Conservation (phyloP, 2,113 vertebrate genomes). For the Melanocharis versteri region DNA sequence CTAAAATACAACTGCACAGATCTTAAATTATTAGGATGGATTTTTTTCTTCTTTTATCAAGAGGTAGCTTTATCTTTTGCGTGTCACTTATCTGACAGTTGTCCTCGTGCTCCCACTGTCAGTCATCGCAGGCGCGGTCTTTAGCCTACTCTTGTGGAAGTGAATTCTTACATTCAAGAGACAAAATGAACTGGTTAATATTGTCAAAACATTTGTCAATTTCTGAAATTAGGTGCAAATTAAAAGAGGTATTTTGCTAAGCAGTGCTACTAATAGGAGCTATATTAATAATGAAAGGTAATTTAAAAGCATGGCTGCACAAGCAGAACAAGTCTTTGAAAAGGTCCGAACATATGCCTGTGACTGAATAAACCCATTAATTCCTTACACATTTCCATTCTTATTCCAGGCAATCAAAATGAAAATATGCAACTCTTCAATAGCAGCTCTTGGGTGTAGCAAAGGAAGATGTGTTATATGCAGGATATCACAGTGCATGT, state of each 20-base stretch:
- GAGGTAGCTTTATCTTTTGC: not conserved
- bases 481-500: not conserved
- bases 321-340: conserved; percentile 59
- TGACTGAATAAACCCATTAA: conserved; percentile 61
- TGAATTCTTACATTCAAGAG: not conserved
- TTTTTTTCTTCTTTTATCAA: not conserved
- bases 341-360: conserved; percentile 1
- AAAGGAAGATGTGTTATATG: not conserved
- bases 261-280: conserved; percentile 61
- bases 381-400: conserved; percentile 32
- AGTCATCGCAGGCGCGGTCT: accelerated
- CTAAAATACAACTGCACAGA: not conserved
- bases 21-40: not conserved
- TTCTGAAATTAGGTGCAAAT: conserved; percentile 63
- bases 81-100: not conserved
- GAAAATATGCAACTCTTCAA: not conserved
- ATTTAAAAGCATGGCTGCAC: conserved; percentile 57
- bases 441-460: not conserved
- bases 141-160: not conserved
- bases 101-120: not conserved
- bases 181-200: conserved; percentile 30
- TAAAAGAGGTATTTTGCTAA: conserved; percentile 58
- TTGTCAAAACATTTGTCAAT: conserved; percentile 62
- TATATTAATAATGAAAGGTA: conserved; percentile 67
- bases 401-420: conserved; percentile 49